A percentile compares a stretch with the other conserved stretches of the same genome.
Evolutionary conservation across 1,140 invertebrate species (phyloP).

Genomic region (Monomorium pharaonis): DNA sequence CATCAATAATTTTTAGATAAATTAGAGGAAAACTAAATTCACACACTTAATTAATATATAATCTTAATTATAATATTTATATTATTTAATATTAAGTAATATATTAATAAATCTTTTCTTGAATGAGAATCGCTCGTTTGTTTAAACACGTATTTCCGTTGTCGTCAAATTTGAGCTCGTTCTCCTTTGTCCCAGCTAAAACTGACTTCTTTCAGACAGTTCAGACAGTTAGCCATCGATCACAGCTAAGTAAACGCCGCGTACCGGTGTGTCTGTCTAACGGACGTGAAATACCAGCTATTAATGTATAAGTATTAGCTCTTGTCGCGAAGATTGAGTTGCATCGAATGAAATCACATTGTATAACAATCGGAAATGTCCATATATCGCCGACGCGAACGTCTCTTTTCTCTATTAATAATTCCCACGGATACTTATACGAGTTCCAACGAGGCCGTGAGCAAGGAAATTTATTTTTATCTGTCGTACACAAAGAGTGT

Average conservation of each 20-base stretch:
- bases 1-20: not conserved
- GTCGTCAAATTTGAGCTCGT: not conserved
- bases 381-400: not conserved
- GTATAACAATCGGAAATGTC: not conserved
- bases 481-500: constrained; percentile 47
- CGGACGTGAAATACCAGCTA: constrained; percentile 19
- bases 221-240: constrained; percentile 30
- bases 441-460: constrained; percentile 3
- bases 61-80: not conserved
- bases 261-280: not conserved
- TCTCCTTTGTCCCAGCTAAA: constrained; percentile 19
- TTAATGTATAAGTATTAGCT: constrained; percentile 24
- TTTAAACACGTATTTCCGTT: not conserved
- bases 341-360: constrained; percentile 14
- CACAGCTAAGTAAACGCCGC: constrained; percentile 31
- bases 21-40: not conserved
- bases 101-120: not conserved
- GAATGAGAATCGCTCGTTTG: not conserved
- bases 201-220: constrained; percentile 48
- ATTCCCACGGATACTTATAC: not conserved
- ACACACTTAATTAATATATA: not conserved
- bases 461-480: constrained; percentile 66
- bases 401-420: constrained; percentile 25
- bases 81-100: too few species aligned
- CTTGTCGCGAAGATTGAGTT: constrained; percentile 24